Evolutionary conservation across 2,797 vertebrate species (phyloP), one percentile per base, ranked within the genome.

Genomic region (Lepus oiostolus): DNA sequence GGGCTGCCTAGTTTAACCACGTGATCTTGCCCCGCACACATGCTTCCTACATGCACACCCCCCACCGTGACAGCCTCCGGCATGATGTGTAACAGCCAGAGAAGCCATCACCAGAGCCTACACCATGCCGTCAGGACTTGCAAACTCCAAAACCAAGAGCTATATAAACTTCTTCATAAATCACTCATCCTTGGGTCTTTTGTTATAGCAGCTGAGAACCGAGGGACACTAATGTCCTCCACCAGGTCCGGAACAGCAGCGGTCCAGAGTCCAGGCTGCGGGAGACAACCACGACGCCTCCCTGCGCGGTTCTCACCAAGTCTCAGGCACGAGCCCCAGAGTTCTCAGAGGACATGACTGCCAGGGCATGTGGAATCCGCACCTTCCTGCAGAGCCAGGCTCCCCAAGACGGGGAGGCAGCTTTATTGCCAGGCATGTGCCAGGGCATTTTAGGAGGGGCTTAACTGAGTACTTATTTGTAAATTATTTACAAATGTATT

Each of bases 171-270:
- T 42, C 42, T 42, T 42, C 42, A 42, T 42, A 42, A 42, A 42
- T 42, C 42, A 42, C 42, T 42, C 42, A 42, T 42, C 42, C 42
- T 42, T 42, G 42, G 1, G 42, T 42, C 42, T 42, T 42, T 42
- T 9, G 42, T 42, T 42, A 42, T 1, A 42, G 42, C 42, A 42
- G 9, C 42, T 42, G 42, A 42, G 42, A 42, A 42, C 42, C 8
- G 42, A 42, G 42, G 42, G 42, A 42, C 42, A 42, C 42, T 9
- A 42, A 42, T 42, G 42, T 8, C 9, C 42, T 42, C 4, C 4
- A 0, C 13, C 50, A 60, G 11, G 10, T 19, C n/a, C 17, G 21
- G 76, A 38, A 8, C 17, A 4, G 0, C 2, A 0, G 13, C 0
- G 22, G 30, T 4, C 16, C 42, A 50, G 54, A 52, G 80, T 26